Evolutionary conservation across 2,888 invertebrate genomes (phyloP), one percentile per base, ranked within the genome.

Genomic region (Macrophya annulata): DNA sequence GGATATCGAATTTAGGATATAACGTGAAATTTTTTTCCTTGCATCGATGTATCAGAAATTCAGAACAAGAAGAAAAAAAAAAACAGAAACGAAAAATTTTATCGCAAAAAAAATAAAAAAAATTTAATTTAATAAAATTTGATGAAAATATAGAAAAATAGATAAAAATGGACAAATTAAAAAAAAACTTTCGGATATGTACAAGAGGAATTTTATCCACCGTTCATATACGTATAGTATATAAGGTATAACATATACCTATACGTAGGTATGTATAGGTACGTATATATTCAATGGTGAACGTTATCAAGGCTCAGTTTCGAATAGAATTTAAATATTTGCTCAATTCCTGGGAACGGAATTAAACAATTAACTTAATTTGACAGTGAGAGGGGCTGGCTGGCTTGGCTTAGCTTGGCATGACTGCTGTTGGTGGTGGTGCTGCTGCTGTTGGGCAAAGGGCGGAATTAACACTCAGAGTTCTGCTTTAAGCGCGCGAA

Each of bases 301-400:
- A 68, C 25, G 68, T 31, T 68, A 68, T 68, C 12, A 37, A 68
- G 68, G 31, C 31, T 68, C 68, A 1, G 68, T 68, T 72, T 72
- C n/a, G 40, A 43, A 76, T 17, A 21, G 76, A 76, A 76, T 76
- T 76, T 48, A 21, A 76, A 76, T 76, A 76, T 48, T 76, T 48
- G 76, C 40, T 71, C 71, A 71, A 76, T 48, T 48, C 43, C 45
- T 25, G 43, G 76, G 45, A 48, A 76, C 45, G 48, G 48, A 76
- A 76, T 76, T 45, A 48, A 76, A 76, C 76, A 76, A 76, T 76
- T 76, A 76, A 76, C 45, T 76, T 48, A 76, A 76, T 48, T 76
- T 48, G 45, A 76, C 45, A 76, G 48, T 48, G 45, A 48, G 48
- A 76, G 25, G 76, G 76, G 43, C 21, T 15, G n/a, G 37, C 31